Base-by-base conservation (phyloP, 2,113 vertebrate species). In the Coptodon rendalli region DNA sequence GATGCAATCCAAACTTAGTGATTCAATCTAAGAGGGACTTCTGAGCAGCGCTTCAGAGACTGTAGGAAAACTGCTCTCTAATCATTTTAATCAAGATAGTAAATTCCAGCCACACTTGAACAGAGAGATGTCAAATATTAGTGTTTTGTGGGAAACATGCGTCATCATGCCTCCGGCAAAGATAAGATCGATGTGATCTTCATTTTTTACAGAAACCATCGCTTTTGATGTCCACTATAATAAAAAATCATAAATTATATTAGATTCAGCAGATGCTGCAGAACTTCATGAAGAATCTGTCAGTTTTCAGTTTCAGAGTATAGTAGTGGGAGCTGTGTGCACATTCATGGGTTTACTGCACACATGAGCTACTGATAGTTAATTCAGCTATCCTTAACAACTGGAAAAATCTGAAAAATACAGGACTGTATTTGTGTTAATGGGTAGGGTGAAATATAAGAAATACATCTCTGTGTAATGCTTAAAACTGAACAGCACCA, bases 181-280 rank as follows among this genome's bases (percentile, higher is more conserved):
- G 16, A 19, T 63, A 34, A 1, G 29, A 63, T 48, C 0, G 0
- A 27, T 2, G 40, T 48, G 40, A 29, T 10, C n/a, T 17, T 27
- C 40, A 45, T 6, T 27, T 45, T 48, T 22, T 43, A 8, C 36
- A 43, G 7, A 68, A 22, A 40, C 19, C 63, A 68, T 68, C 22
- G 9, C 2, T 24, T 48, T 29, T 48, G 71, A 48, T 19, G 24
- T 48, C 16, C 24, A 50, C 9, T 12, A 31, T 12, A 31, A 50
- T 7, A 78, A 48, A 78, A 45, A 10, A 1, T 0, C 0, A 29
- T 48, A 48, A 1, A 48, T 48, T 16, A 1, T 3, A 16, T 48
- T 29, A 1, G 40, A 73, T 9, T 43, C 38, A 43, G 66, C 13
- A 45, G 66, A 73, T 16, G 5, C 16, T 45, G 68, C 68, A 73